Conservation (phyloP, 2,888 invertebrate species). For the Phaedon cochleariae region DNA sequence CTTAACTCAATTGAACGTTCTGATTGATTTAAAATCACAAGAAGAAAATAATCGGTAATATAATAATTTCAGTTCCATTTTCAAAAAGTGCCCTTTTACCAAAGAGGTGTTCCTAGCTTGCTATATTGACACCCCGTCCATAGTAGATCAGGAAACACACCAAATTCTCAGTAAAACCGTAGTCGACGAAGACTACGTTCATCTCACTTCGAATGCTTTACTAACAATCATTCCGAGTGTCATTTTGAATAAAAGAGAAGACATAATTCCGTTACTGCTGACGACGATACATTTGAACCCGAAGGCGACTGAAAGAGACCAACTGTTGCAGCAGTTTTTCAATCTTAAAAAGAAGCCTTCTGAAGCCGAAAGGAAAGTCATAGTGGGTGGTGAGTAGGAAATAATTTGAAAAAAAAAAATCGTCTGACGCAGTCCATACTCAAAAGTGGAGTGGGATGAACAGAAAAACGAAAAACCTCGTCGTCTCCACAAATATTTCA, state of each 20-base stretch:
- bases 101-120: conserved; percentile 65
- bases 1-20: too few relatives aligned
- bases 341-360: conserved; percentile 77
- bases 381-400: conserved; percentile 61
- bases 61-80: too few relatives aligned
- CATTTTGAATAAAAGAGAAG: conserved; percentile 73
- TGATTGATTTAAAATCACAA: too few relatives aligned
- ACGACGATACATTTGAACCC: conserved; percentile 70
- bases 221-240: conserved; percentile 74
- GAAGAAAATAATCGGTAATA: too few relatives aligned
- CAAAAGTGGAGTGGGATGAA: too few relatives aligned
- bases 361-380: conserved; percentile 69
- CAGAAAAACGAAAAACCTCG: too few relatives aligned
- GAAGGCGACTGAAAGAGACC: conserved; percentile 68
- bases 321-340: conserved; percentile 72
- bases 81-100: conserved; percentile 67
- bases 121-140: conserved; percentile 59
- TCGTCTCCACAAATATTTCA: too few relatives aligned
- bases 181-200: conserved; percentile 61
- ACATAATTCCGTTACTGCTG: conserved; percentile 72
- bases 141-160: conserved; percentile 53
- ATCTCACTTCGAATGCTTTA: conserved; percentile 66
- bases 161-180: conserved; percentile 58
- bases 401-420: too few relatives aligned
- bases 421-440: too few relatives aligned